Evolutionary conservation across 2,797 vertebrate species (phyloP).

Genomic region (Pseudopleuronectes americanus): DNA sequence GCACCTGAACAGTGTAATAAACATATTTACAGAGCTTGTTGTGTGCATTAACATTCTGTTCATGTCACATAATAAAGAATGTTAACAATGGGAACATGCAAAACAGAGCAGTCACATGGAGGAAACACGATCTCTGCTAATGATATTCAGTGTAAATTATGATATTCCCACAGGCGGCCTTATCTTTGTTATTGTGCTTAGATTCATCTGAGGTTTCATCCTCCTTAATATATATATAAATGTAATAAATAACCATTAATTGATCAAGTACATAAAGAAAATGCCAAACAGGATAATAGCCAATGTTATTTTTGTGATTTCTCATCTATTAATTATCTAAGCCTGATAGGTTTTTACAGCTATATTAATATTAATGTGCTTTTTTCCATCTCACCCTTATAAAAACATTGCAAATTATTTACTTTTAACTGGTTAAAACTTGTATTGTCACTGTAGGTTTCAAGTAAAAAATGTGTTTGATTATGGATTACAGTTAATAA

Average conservation of each 20-base stretch:
- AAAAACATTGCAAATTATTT: conserved; percentile 1
- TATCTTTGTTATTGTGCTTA: conserved; percentile 40
- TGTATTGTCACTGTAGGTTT: neutral
- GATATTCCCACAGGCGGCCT: conserved; percentile 24
- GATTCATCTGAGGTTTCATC: conserved; percentile 27
- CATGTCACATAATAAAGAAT: conserved; percentile 34
- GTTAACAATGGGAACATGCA: conserved; percentile 36
- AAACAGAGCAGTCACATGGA: conserved; percentile 25
- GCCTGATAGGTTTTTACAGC: conserved; percentile 3
- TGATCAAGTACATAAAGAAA: conserved; percentile 6
- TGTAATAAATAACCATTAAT: conserved; percentile 22
- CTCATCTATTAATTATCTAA: conserved; percentile 2
- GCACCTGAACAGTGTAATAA: conserved; percentile 57
- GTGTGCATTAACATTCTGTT: conserved; percentile 71
- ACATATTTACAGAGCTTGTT: conserved; percentile 68
- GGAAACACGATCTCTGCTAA: neutral
- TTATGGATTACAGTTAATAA: conserved; percentile 17
- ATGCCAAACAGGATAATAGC: conserved; percentile 6
- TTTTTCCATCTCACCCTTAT: neutral
- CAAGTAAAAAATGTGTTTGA: conserved; percentile 20
- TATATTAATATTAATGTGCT: conserved; percentile 6
- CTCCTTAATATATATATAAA: conserved; percentile 6
- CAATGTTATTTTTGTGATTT: conserved; percentile 18
- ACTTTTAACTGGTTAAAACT: conserved; percentile 6
- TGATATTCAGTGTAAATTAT: conserved; percentile 4